Conservation (phyloP, 2,113 vertebrate genomes). For the Crotalus horridus region DNA sequence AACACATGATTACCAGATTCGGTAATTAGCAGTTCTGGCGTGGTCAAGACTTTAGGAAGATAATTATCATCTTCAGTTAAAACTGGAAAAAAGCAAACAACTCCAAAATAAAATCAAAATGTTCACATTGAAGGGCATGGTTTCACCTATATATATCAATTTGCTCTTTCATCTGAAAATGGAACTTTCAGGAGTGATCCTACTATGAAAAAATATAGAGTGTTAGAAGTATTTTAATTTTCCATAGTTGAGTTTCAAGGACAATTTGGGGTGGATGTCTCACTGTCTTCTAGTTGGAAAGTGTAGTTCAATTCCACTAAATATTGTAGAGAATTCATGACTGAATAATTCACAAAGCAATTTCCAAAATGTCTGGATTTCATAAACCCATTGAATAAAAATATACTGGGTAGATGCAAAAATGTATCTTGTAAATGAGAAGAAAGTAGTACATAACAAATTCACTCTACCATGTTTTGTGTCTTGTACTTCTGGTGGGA, state of each 20-base stretch:
- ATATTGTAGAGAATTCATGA: neutral
- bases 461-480: neutral
- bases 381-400: neutral
- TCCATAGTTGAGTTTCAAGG: too few species aligned
- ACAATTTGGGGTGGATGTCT: neutral
- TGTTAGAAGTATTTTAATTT: neutral
- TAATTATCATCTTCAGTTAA: too few species aligned
- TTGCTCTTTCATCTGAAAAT: neutral
- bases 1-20: neutral
- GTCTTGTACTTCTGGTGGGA: neutral
- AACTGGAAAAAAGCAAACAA: too few species aligned
- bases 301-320: neutral
- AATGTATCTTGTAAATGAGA: neutral
- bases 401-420: neutral
- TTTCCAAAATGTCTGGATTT: neutral
- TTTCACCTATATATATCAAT: neutral
- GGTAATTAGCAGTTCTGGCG: neutral
- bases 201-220: neutral
- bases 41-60: too few species aligned
- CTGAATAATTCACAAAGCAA: neutral
- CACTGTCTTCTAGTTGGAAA: neutral
- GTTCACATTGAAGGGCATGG: neutral
- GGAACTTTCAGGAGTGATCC: neutral
- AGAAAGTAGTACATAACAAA: neutral
- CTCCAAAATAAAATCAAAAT: neutral